phyloP scores from a whole-genome alignment of 2,797 vertebrate species.

The Sebastes iracundus region DNA sequence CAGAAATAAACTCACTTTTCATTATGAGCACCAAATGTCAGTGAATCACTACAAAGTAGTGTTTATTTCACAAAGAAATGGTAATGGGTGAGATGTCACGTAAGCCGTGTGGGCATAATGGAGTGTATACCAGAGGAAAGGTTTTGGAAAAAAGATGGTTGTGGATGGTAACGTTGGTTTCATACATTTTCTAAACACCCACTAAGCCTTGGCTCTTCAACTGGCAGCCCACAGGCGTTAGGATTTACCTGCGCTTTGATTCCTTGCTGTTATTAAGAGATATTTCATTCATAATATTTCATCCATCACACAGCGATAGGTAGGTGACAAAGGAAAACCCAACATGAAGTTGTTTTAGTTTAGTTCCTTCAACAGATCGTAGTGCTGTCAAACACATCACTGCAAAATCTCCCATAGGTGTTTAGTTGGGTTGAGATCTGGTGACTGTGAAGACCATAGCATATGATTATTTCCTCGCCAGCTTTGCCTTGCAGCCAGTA shows the following conservation, averaged over 20 bases:
- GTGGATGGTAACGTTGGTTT: background rate
- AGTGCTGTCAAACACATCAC: background rate
- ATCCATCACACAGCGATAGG: background rate
- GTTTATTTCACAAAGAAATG: constrained; percentile 13
- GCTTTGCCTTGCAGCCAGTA: no score
- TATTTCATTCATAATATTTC: background rate
- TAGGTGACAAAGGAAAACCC: background rate
- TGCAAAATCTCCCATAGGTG: background rate
- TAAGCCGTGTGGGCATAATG: background rate
- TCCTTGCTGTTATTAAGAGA: background rate
- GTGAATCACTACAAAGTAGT: constrained; percentile 7
- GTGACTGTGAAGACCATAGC: background rate
- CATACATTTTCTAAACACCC: background rate
- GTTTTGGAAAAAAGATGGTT: background rate
- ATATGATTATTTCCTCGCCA: no score
- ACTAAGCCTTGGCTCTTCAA: background rate
- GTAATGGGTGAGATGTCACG: background rate
- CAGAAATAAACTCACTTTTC: constrained; percentile 9
- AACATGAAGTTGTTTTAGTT: background rate
- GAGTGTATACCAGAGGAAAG: background rate
- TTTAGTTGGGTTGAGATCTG: background rate
- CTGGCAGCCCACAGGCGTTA: background rate
- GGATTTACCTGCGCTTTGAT: background rate
- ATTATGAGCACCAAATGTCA: constrained; percentile 13
- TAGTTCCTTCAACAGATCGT: background rate